A percentile compares a stretch with the other conserved stretches of the same genome.
phyloP scores from a whole-genome alignment of 2,113 vertebrate species.

The Philantomba maxwellii region DNA sequence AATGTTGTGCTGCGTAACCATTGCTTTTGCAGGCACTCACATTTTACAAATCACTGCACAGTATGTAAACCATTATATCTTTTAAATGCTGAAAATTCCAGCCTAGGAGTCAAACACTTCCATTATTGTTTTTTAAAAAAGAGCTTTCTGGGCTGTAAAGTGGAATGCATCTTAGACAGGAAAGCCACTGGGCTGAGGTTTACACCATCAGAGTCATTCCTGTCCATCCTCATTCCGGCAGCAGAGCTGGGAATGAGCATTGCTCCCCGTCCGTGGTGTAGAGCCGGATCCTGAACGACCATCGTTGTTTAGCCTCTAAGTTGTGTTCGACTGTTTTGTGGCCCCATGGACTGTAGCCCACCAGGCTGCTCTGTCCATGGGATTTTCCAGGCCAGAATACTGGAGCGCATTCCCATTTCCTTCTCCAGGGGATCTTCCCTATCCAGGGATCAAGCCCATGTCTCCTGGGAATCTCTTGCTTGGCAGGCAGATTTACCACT shows the following conservation, averaged over 20 bases:
- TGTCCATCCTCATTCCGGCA: constrained; percentile 39
- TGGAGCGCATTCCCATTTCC: background rate
- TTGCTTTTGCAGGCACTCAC: constrained; percentile 80
- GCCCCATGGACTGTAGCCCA: background rate
- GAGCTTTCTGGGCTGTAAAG: constrained; percentile 73
- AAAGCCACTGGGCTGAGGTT: constrained; percentile 36
- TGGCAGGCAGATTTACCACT: background rate
- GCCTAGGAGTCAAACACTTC: constrained; percentile 68
- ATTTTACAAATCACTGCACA: constrained; percentile 85
- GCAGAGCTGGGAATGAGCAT: constrained; percentile 44
- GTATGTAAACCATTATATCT: constrained; percentile 80
- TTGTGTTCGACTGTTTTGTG: background rate
- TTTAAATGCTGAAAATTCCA: constrained; percentile 79
- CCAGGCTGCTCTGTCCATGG: background rate
- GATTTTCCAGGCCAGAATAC: background rate
- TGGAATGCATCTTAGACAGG: constrained; percentile 52
- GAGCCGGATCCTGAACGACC: constrained; percentile 44
- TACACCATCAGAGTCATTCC: constrained; percentile 65
- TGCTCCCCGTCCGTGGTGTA: constrained; percentile 34
- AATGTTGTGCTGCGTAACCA: constrained; percentile 82
- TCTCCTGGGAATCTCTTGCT: background rate
- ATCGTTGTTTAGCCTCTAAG: background rate
- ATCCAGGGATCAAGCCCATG: background rate
- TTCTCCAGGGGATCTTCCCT: background rate
- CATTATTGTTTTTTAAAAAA: constrained; percentile 68